Evolutionary conservation across 2,113 vertebrate species (phyloP), one percentile per base, ranked within the genome.

Genomic region (Pipa parva): DNA sequence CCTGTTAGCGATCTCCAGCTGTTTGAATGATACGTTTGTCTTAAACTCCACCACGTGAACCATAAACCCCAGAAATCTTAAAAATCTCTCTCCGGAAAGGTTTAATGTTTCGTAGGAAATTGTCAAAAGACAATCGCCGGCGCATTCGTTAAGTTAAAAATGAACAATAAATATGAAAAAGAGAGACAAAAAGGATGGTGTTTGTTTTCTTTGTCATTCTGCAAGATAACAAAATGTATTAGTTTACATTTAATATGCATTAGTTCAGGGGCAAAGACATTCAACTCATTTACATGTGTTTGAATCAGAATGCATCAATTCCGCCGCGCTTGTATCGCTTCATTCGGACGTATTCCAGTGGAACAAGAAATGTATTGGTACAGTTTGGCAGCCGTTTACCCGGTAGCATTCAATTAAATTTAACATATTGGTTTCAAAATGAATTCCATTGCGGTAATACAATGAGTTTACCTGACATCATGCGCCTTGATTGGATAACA

Each of bases 211-310:
- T 42, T 55, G n/a, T 36, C 25, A 20, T 25, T 28, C 36, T 17
- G 33, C 26, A 3, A 64, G 74, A 73, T 76, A 75, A 76, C 72
- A 68, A 81, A 87, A 88, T 78, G 13, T 82, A 78, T 85, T 81
- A 64, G 59, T 82, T 85, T 77, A 77, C 33, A 77, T 74, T 81
- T 79, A 77, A 75, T 76, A 72, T 73, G 66, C 61, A 82, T 76
- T 72, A 72, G 68, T 81, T 88, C 73, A 69, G 68, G 63, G 76
- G 79, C 77, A 81, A 74, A 21, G 70, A 79, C 78, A 79, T 80
- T 74, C 83, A 82, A 63, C 9, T 79, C 69, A 79, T 81, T 81
- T 78, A 60, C 72, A 79, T 79, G 80, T 78, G 57, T 81, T 79
- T 61, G 71, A 76, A 72, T 77, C 72, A 71, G 81, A 81, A 72